These are phyloP conservation scores for Procapra przewalskii DNA, from an alignment of 2,113 vertebrate species.

Conservation along the genomic window DNA sequence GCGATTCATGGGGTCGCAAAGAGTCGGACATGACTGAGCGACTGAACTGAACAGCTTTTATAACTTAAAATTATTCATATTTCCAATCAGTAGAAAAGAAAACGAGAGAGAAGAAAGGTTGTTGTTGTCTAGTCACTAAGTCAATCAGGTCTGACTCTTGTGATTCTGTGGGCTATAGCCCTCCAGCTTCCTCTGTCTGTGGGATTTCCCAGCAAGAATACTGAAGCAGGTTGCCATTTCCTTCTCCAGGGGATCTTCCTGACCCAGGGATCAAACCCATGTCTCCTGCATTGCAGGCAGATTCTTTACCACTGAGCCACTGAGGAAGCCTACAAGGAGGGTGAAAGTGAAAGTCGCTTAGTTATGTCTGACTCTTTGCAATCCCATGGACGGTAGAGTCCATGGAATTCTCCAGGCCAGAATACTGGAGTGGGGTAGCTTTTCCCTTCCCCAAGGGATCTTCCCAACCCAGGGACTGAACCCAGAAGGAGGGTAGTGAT, in stretches of 20 bases:
- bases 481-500: background rate
- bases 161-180: background rate
- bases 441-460: background rate
- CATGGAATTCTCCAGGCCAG: background rate
- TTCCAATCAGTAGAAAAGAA: background rate
- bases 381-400: background rate
- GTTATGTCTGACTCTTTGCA: background rate
- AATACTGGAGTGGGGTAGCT: background rate
- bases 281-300: background rate
- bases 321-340: background rate
- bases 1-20: too few species aligned
- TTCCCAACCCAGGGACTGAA: background rate
- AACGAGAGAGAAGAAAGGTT: background rate
- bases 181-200: background rate
- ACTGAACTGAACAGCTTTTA: background rate
- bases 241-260: background rate
- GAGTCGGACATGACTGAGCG: too few species aligned
- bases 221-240: background rate
- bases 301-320: background rate
- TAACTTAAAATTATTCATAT: constrained; percentile 14
- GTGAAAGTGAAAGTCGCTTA: background rate
- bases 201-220: background rate
- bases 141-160: background rate
- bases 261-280: background rate
- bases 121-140: background rate